Percentiles rank a stretch among this genome's conserved stretches.
These are phyloP conservation scores for Corythoichthys haematopterus DNA, from an alignment of 2,113 vertebrate species.

Conservation along the genomic window DNA sequence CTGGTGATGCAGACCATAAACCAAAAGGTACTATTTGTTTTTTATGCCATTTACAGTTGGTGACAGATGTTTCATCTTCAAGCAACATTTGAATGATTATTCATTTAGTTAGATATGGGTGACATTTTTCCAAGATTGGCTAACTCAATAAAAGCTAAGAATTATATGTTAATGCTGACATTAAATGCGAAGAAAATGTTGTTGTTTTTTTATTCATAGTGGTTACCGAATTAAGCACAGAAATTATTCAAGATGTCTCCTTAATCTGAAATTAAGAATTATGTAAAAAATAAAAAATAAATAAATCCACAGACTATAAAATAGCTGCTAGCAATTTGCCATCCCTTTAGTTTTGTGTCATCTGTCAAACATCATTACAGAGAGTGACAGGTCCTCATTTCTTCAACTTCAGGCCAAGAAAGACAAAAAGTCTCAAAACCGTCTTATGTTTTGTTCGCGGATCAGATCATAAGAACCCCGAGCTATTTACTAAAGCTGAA, in stretches of 20 bases:
- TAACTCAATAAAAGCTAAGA: no score
- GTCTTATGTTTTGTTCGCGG: not conserved
- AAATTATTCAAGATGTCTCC: not conserved
- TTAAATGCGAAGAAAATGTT: no score
- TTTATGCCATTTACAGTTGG: not conserved
- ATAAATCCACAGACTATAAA: not conserved
- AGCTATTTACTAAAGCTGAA: not conserved
- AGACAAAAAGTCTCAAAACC: not conserved
- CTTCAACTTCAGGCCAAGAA: not conserved
- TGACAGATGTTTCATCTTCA: not conserved
- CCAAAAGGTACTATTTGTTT: not conserved
- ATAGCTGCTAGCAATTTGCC: not conserved
- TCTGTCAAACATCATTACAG: conserved; percentile 18
- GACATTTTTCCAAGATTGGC: not conserved
- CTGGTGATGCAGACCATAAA: not conserved
- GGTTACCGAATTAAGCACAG: not conserved
- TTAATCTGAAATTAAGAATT: not conserved
- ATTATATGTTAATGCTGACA: no score
- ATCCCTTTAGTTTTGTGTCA: conserved; percentile 15
- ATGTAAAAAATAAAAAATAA: not conserved
- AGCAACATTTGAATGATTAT: not conserved
- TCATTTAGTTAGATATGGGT: not conserved
- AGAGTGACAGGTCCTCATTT: conserved; percentile 10
- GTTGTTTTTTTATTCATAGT: not conserved
- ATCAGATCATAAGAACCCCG: not conserved